These are phyloP conservation scores for Bombus turneri DNA, from an alignment of 1,140 invertebrate species.

Conservation along the genomic window DNA sequence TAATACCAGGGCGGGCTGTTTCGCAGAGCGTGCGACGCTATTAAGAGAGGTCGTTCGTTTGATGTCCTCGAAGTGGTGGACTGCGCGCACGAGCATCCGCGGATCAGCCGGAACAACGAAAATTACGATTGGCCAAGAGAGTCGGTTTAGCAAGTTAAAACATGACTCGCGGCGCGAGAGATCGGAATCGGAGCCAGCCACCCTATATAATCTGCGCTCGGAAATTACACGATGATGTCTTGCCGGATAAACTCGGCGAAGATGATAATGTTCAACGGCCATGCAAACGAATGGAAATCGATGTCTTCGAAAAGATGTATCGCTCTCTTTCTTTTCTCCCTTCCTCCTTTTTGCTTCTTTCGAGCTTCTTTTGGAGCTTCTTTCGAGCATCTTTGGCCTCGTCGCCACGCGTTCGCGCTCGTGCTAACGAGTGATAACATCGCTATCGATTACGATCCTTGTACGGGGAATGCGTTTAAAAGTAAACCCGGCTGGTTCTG, in stretches of 20 bases:
- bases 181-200: slow-evolving; percentile 33
- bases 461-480: not conserved
- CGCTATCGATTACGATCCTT: slow-evolving; percentile 27
- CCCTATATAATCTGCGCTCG: slow-evolving; percentile 41
- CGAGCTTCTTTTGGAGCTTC: too few species aligned
- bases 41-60: not conserved
- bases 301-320: slow-evolving; percentile 12
- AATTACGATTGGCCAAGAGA: slow-evolving; percentile 30
- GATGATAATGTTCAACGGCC: slow-evolving; percentile 46
- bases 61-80: not conserved
- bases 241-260: slow-evolving; percentile 25
- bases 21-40: not conserved
- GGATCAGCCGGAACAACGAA: slow-evolving; percentile 34
- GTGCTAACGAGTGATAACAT: slow-evolving; percentile 33
- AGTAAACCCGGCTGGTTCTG: not conserved
- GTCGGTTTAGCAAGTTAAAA: slow-evolving; percentile 42
- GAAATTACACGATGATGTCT: slow-evolving; percentile 45
- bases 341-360: not conserved
- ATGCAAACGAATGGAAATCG: slow-evolving; percentile 34
- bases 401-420: not conserved
- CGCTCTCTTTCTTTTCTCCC: not conserved
- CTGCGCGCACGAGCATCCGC: not conserved
- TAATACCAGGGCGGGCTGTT: slow-evolving; percentile 12
- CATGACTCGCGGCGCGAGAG: slow-evolving; percentile 50
- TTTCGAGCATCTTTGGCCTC: not conserved